Evolutionary conservation across 64 coral and sea anemone species (phyloP), one percentile per base, ranked within the genome.

Genomic region (Montipora efflorescens): DNA sequence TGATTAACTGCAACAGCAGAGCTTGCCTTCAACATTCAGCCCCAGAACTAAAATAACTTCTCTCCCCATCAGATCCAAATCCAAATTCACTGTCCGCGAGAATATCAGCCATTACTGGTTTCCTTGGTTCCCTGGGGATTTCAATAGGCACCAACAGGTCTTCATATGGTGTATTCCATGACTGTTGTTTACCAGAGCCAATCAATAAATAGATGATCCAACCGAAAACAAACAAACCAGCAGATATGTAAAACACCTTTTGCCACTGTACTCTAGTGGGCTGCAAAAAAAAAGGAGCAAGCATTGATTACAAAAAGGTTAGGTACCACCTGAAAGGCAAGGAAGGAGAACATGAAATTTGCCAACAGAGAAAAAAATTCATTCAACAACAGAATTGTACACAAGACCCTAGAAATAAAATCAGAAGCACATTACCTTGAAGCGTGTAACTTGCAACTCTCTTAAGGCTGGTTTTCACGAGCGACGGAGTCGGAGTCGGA

Each of bases 231-330:
- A 92, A 97, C 19, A 97, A 8, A 19, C 88, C 81, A 21, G 96
- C 96, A 12, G 96, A 36, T 59, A 97, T 91, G 74, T 94, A 97
- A 48, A 97, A 97, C 8, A 97, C 96, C 70, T 94, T 97, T 68
- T 97, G 96, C 96, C 96, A 97, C 14, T 97, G 96, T 14, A 16
- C 48, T 15, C 93, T 89, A 36, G 92, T 95, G n/a, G 96, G 92
- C 96, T 97, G 92, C 84, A 76, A 73, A n/a, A 48, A 55, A 76
- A 47, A 87, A 62, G 14, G n/a, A 59, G 2, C 36, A 36, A 36
- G 36, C 36, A 36, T 36, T 36, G 36, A 36, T 36, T 36, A 36
- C 36, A 36, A 36, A 36, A 36, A 36, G 36, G 36, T 36, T 36
- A 36, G 36, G 36, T 36, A 36, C 36, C 36, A 36, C 36, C 36